Conservation (phyloP, 2,113 vertebrate species). For the Speoplatyrhinus poulsoni region DNA sequence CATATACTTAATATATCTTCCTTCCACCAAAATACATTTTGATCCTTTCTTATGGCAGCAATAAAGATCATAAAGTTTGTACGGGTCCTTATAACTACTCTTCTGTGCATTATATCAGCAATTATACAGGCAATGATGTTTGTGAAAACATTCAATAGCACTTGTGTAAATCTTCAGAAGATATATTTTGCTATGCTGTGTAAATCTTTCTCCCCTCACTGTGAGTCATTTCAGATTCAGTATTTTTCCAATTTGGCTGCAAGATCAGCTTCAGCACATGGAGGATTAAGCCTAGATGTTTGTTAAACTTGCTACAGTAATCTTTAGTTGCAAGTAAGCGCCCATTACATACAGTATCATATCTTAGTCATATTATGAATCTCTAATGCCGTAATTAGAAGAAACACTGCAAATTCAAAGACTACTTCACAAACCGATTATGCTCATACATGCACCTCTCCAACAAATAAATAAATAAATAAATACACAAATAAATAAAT, state of each 20-base stretch:
- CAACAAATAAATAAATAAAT: neutral
- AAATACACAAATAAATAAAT: neutral
- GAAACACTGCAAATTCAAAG: neutral
- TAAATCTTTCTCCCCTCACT: neutral
- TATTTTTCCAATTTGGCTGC: slow-evolving; percentile 15
- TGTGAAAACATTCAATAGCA: slow-evolving; percentile 54
- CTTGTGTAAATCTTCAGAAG: slow-evolving; percentile 38
- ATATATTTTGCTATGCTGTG: slow-evolving; percentile 13
- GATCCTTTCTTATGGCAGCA: slow-evolving; percentile 48
- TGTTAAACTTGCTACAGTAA: neutral
- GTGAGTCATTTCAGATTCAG: slow-evolving; percentile 18
- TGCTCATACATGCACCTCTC: neutral
- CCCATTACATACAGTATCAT: too few relatives aligned
- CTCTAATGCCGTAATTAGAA: neutral
- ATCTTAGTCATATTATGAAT: too few relatives aligned
- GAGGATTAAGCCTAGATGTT: neutral
- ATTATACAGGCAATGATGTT: slow-evolving; percentile 54
- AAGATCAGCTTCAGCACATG: slow-evolving; percentile 2
- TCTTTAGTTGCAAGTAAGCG: too few relatives aligned
- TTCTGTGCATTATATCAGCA: slow-evolving; percentile 50
- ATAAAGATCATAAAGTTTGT: slow-evolving; percentile 35
- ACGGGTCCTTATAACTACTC: slow-evolving; percentile 45
- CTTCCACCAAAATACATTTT: slow-evolving; percentile 48
- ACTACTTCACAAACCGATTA: slow-evolving; percentile 1
- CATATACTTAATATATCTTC: slow-evolving; percentile 3